phyloP scores from a whole-genome alignment of 2,113 vertebrate species.

The Vimba vimba region DNA sequence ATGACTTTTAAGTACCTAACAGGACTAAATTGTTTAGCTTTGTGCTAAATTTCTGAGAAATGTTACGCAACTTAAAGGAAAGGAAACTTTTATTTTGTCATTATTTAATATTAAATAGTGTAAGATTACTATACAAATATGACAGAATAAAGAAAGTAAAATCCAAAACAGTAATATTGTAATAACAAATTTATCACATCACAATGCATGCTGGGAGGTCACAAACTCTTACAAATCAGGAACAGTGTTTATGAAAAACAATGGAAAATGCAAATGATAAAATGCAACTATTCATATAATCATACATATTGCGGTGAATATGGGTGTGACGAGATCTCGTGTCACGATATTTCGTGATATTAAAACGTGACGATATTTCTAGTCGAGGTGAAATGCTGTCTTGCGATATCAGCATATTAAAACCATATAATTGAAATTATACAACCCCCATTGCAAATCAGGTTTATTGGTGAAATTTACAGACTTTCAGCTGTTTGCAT shows the following conservation, averaged over 20 bases:
- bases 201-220: not conserved
- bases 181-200: not conserved
- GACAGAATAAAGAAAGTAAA: not conserved
- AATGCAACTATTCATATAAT: not conserved
- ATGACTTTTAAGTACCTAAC: not conserved
- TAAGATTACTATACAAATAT: not conserved
- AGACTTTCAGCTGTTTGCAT: too few species aligned
- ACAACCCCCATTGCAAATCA: too few species aligned
- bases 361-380: too few species aligned
- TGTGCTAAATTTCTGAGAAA: not conserved
- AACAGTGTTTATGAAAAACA: not conserved
- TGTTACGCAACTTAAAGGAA: conserved; percentile 10
- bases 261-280: not conserved
- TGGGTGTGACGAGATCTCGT: too few species aligned
- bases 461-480: too few species aligned
- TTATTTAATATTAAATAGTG: not conserved
- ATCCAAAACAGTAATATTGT: not conserved
- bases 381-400: too few species aligned
- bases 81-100: not conserved
- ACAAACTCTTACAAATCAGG: not conserved
- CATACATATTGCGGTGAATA: not conserved
- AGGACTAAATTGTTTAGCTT: not conserved
- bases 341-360: too few species aligned
- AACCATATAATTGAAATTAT: too few species aligned
- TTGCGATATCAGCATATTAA: too few species aligned